Percentiles rank a stretch among this genome's conserved stretches.
These are phyloP conservation scores for Bombylius major DNA, from an alignment of 2,888 invertebrate genomes.

Conservation along the genomic window DNA sequence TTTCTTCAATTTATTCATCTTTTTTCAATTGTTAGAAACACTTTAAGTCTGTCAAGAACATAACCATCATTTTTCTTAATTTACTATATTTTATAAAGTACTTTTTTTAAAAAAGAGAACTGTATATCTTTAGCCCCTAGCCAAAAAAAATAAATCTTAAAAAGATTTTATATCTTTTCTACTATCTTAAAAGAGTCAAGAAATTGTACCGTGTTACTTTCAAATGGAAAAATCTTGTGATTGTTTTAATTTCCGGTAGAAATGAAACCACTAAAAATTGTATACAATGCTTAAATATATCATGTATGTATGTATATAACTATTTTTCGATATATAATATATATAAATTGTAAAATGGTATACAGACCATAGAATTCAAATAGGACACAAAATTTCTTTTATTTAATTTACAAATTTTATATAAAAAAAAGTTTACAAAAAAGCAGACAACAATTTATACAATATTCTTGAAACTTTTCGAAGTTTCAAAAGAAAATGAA, in stretches of 20 bases:
- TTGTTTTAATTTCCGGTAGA: slow-evolving; percentile 8
- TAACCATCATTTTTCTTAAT: too few species aligned
- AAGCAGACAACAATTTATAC: neutral
- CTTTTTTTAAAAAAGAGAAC: too few species aligned
- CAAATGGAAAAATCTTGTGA: slow-evolving; percentile 4
- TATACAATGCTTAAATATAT: neutral
- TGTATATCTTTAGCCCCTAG: neutral
- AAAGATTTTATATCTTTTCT: neutral
- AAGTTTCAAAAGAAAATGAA: neutral
- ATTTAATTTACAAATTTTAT: too few species aligned
- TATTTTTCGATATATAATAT: too few species aligned
- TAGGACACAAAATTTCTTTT: too few species aligned
- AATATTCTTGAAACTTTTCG: neutral
- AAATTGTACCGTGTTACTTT: slow-evolving; percentile 3
- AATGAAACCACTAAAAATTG: neutral
- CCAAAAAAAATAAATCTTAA: neutral
- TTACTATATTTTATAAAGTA: too few species aligned
- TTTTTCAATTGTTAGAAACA: too few species aligned
- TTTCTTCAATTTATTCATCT: too few species aligned
- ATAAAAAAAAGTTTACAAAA: neutral
- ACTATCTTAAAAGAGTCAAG: neutral
- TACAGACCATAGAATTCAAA: too few species aligned
- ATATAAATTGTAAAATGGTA: too few species aligned
- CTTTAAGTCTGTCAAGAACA: too few species aligned
- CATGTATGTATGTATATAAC: neutral